Conservation (phyloP, 2,888 invertebrate genomes). For the Epinotia demarniana region DNA sequence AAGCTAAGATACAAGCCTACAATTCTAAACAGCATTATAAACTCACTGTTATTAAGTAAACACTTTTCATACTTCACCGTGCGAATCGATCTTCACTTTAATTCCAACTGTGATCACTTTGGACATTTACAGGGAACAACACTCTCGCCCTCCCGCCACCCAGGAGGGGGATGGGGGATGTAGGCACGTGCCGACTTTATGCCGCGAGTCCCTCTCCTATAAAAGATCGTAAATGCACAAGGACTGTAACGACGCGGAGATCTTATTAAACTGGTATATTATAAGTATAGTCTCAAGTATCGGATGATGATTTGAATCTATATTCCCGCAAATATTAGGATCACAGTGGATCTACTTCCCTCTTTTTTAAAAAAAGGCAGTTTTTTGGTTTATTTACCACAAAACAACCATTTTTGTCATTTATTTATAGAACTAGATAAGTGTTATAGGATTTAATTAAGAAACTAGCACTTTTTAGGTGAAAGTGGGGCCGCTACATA, state of each 20-base stretch:
- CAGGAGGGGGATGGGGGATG: not conserved
- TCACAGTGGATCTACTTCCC: too few relatives aligned
- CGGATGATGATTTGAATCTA: slow-evolving; percentile 24
- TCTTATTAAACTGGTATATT: slow-evolving; percentile 4
- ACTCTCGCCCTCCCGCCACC: slow-evolving; percentile 58
- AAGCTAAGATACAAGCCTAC: not conserved
- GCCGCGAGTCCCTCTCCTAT: not conserved
- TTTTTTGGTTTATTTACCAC: too few relatives aligned
- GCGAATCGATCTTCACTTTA: slow-evolving; percentile 45
- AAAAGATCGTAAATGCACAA: slow-evolving; percentile 29
- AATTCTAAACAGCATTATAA: slow-evolving; percentile 1
- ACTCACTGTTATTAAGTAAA: slow-evolving; percentile 15
- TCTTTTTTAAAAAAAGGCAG: too few relatives aligned
- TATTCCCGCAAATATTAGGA: too few relatives aligned
- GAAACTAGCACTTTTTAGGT: too few relatives aligned
- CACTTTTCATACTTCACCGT: slow-evolving; percentile 47
- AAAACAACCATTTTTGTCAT: too few relatives aligned
- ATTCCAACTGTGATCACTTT: slow-evolving; percentile 63
- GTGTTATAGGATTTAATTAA: too few relatives aligned
- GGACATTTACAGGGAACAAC: slow-evolving; percentile 80
- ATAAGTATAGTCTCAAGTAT: not conserved
- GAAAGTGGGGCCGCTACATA: too few relatives aligned
- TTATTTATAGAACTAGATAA: too few relatives aligned
- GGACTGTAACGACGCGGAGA: slow-evolving; percentile 4
- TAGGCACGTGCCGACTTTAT: slow-evolving; percentile 18